Evolutionary conservation across 2,113 vertebrate species (phyloP).

Genomic region (Nannospalax galili): DNA sequence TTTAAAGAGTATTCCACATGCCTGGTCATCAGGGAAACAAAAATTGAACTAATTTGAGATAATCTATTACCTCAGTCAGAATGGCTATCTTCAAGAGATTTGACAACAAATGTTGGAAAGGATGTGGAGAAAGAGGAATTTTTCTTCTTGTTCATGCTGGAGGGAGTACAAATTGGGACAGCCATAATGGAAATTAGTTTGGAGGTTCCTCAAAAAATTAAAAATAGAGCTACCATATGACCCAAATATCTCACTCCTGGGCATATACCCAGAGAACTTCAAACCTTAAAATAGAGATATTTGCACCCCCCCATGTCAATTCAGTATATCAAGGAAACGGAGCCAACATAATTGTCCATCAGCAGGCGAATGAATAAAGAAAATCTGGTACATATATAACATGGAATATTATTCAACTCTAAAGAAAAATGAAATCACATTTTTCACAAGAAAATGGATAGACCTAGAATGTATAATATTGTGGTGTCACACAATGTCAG

Average conservation of each 20-base stretch:
- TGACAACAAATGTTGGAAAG: too few species aligned
- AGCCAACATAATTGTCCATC: too few species aligned
- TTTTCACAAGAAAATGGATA: too few species aligned
- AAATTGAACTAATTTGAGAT: too few species aligned
- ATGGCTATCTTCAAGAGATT: too few species aligned
- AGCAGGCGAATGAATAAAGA: not conserved
- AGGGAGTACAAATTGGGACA: not conserved
- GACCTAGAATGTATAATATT: not conserved
- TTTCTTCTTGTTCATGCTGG: too few species aligned
- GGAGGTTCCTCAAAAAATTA: not conserved
- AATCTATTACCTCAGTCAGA: too few species aligned
- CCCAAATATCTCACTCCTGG: not conserved
- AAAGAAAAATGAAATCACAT: not conserved
- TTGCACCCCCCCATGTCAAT: too few species aligned
- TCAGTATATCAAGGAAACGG: too few species aligned
- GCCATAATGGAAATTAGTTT: not conserved
- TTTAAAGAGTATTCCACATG: too few species aligned
- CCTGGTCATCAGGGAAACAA: too few species aligned
- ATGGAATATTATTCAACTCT: not conserved
- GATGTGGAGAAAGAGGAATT: too few species aligned
- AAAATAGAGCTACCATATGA: not conserved
- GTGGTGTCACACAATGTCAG: not conserved
- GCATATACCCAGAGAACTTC: not conserved
- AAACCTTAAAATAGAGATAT: not conserved
- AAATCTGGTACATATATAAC: not conserved